phyloP scores from a whole-genome alignment of 2,113 vertebrate species.

The Sialia sialis region DNA sequence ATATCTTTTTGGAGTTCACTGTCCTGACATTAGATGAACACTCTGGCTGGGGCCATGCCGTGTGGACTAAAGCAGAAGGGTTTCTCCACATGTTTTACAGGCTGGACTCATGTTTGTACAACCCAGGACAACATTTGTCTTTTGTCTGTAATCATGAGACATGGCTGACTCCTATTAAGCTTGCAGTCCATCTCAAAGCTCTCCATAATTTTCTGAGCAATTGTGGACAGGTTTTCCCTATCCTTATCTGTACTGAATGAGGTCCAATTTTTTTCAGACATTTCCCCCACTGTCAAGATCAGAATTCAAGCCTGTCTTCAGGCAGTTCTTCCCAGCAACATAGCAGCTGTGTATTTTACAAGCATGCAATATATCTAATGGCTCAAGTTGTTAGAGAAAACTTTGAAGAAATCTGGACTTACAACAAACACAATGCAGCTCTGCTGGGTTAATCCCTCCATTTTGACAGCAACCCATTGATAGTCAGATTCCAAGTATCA shows the following conservation, averaged over 20 bases:
- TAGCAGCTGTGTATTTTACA: constrained; percentile 40
- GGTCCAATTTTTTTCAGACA: not conserved
- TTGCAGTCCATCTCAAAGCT: not conserved
- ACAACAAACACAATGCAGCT: constrained; percentile 15
- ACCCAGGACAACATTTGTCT: not conserved
- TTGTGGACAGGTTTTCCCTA: not conserved
- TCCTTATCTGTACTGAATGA: not conserved
- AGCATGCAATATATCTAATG: not conserved
- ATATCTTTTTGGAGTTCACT: not conserved
- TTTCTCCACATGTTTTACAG: not conserved
- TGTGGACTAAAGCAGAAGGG: not conserved
- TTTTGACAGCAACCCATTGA: constrained; percentile 26
- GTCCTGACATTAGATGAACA: not conserved
- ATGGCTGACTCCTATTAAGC: not conserved
- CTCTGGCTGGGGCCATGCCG: not conserved
- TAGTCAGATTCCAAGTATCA: not conserved
- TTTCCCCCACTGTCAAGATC: not conserved
- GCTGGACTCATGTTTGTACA: not conserved
- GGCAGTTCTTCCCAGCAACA: not conserved
- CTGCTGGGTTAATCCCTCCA: constrained; percentile 5
- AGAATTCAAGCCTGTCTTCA: constrained; percentile 34
- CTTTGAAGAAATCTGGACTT: constrained; percentile 46
- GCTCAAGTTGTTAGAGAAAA: constrained; percentile 4
- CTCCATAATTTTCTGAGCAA: not conserved
- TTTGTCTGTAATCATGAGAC: not conserved